Base-by-base conservation (phyloP, 2,797 vertebrate species). In the Sebastes aleutianus region DNA sequence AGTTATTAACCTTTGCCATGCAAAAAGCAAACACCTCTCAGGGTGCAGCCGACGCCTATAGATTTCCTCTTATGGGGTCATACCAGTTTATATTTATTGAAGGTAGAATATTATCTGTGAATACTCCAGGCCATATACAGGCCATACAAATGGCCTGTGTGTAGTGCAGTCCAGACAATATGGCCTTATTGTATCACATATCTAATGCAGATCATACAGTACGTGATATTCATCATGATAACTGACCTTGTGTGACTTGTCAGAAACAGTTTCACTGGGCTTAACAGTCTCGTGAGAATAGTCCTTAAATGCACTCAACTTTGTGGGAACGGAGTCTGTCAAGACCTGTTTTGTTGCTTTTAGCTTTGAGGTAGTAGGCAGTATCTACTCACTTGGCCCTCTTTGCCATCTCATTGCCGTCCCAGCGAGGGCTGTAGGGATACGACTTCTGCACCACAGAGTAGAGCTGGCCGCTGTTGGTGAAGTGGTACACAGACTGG, bases 381-480 rank as follows among this genome's bases (percentile, higher is more conserved):
- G 5, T 2, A 36, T 72, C 34, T 16, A 95, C 98, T 97, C 96
- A 99, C 99, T 99, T 99, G 79, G 99, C 98, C 95, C 99, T 97
- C 95, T 99, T 99, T 88, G 99, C 99, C 99, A 99, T 99, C 93
- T 99, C 98, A 62, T 99, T 99, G 90, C 99, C 99, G 31, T 99
- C 98, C 99, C 98, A 99, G 87, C 99, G 97, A 1, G 99, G 99
- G 92, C 99, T 99, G 90, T 99, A 99, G 0, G 99, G 99, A 74
- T 99, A 99, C 4, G 98, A 97, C 93, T 98, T 99, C 93, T 99
- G 98, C 88, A 98, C 96, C 92, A 99, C 98, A 26, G 98, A 98
- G 86, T 99, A 99, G 29, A 99, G 96, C 90, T 99, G 98, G 31
- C 98, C 98, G 39, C 98, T 99, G 94, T 94, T 99, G 87, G 97